phyloP scores from a whole-genome alignment of 2,888 invertebrate genomes.

The Drosophila mimetica region DNA sequence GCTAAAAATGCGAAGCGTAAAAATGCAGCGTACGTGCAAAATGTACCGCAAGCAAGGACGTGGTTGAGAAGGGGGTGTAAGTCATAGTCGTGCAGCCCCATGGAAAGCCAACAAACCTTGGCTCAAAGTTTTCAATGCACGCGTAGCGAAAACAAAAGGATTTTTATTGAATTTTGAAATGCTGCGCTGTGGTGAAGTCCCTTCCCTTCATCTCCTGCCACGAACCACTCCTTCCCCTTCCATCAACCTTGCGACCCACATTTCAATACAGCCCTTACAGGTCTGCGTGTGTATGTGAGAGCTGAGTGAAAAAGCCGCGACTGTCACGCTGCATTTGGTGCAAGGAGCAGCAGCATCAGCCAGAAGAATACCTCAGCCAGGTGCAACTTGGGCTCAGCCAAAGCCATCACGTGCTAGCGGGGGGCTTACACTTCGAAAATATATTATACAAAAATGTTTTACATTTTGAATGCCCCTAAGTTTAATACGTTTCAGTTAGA shows the following conservation, averaged over 20 bases:
- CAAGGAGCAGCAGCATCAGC: conserved; percentile 20
- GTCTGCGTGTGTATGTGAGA: conserved; percentile 2
- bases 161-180: conserved; percentile 76
- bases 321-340: conserved; percentile 74
- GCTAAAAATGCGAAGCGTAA: conserved; percentile 63
- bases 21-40: conserved; percentile 77
- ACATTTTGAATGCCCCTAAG: too few species aligned
- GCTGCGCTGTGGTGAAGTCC: conserved; percentile 35
- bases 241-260: conserved; percentile 24
- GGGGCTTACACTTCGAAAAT: conserved; percentile 6
- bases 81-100: conserved; percentile 53
- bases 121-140: conserved; percentile 77
- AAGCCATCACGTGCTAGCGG: conserved; percentile 53
- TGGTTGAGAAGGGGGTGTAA: conserved; percentile 32
- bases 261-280: conserved; percentile 30
- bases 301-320: conserved; percentile 67
- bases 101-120: conserved; percentile 59
- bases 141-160: conserved; percentile 73
- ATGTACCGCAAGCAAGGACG: conserved; percentile 71
- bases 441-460: background rate
- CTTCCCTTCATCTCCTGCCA: background rate
- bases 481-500: too few species aligned
- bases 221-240: background rate
- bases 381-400: conserved; percentile 37
- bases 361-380: conserved; percentile 32